Evolutionary conservation across 92 coral and sea anemone species (phyloP).

Genomic region (Zoanthus gigantus): DNA sequence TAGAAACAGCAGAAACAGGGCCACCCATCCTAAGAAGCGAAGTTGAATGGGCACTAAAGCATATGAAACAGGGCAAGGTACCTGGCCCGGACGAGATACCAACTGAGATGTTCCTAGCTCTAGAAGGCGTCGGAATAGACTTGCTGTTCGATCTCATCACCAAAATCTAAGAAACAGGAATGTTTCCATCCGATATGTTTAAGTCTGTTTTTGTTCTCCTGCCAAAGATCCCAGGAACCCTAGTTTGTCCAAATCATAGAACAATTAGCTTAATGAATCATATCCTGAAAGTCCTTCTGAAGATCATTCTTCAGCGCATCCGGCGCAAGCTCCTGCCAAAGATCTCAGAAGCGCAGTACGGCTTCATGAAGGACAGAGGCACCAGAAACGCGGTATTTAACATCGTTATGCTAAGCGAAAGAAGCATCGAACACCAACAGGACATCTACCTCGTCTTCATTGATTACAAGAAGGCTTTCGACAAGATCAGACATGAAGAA

Average conservation of each 20-base stretch:
- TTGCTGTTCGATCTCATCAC: neutral
- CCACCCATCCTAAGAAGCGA: neutral
- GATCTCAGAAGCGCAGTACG: neutral
- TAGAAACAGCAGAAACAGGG: neutral
- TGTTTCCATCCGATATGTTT: neutral
- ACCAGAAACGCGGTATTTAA: slow-evolving; percentile 2
- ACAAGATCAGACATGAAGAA: neutral
- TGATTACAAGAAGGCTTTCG: neutral
- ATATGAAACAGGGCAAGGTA: neutral
- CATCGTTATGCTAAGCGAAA: neutral
- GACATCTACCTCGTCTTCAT: slow-evolving; percentile 12
- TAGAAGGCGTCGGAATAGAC: neutral
- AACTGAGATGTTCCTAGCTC: neutral
- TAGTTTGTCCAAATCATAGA: slow-evolving; percentile 1
- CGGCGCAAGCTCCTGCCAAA: neutral
- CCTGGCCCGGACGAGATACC: neutral
- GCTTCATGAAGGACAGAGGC: neutral
- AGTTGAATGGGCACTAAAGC: neutral
- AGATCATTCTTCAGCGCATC: neutral
- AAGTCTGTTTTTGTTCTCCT: neutral
- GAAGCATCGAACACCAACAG: neutral
- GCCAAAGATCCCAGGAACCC: neutral
- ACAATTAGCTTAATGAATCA: slow-evolving; percentile 13
- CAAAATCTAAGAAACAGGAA: slow-evolving; percentile 1
- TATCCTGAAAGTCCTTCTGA: neutral